phyloP scores from a whole-genome alignment of 2,888 invertebrate genomes.

The Oligia latruncula region DNA sequence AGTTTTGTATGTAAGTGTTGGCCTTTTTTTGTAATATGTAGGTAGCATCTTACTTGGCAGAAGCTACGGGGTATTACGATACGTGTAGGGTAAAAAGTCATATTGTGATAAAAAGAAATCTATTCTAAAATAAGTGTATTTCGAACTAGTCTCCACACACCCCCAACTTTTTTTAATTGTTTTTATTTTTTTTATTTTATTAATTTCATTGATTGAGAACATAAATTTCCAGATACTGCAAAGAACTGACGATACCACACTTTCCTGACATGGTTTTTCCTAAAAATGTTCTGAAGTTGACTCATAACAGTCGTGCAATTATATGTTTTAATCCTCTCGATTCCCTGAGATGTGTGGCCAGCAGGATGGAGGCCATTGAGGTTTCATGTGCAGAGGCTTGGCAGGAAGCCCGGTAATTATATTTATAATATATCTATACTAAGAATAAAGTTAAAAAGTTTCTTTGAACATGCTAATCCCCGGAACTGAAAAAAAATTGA shows the following conservation, averaged over 20 bases:
- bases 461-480: not conserved
- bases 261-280: constrained; percentile 99
- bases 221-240: constrained; percentile 91
- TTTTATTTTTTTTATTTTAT: not conserved
- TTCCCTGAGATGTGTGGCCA: constrained; percentile 95
- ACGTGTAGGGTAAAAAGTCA: not conserved
- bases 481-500: too few relatives aligned
- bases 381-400: constrained; percentile 97
- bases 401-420: constrained; percentile 95
- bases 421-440: constrained; percentile 1
- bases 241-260: constrained; percentile 95
- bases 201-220: not conserved
- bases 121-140: not conserved
- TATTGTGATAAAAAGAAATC: not conserved
- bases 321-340: constrained; percentile 97
- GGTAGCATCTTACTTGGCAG: not conserved
- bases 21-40: not conserved
- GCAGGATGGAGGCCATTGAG: constrained; percentile 93
- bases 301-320: constrained; percentile 92
- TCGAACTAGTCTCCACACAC: not conserved
- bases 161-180: not conserved
- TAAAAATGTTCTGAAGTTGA: constrained; percentile 94
- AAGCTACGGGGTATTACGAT: not conserved
- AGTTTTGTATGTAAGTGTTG: constrained; percentile 86
- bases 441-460: not conserved